Conservation (phyloP, 2,888 invertebrate species). For the Mimumesa dahlbomi region DNA sequence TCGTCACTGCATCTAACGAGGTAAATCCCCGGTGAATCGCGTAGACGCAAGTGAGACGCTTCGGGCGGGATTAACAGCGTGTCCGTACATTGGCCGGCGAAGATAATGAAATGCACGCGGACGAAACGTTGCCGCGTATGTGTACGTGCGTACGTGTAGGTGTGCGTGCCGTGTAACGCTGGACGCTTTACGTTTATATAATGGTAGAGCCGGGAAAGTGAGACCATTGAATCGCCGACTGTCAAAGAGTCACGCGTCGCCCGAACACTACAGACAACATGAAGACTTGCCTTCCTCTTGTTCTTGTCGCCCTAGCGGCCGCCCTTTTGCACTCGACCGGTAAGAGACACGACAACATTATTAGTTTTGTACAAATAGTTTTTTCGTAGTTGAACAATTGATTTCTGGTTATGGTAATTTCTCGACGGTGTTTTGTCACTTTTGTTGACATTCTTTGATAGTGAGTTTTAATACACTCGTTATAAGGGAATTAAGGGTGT, state of each 20-base stretch:
- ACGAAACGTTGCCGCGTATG: conserved; percentile 23
- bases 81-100: conserved; percentile 18
- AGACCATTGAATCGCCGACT: conserved; percentile 72
- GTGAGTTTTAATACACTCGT: too few species aligned
- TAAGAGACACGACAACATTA: conserved; percentile 59
- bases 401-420: too few species aligned
- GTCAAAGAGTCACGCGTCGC: conserved; percentile 63
- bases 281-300: conserved; percentile 49
- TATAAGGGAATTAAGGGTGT: too few species aligned
- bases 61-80: conserved; percentile 6
- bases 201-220: conserved; percentile 69
- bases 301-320: conserved; percentile 50
- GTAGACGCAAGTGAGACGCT: too few species aligned
- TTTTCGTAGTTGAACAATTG: too few species aligned
- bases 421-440: too few species aligned
- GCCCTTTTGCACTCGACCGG: conserved; percentile 48
- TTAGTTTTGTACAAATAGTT: too few species aligned
- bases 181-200: conserved; percentile 71
- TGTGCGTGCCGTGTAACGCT: conserved; percentile 37
- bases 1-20: too few species aligned
- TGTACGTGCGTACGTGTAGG: conserved; percentile 18
- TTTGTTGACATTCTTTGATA: too few species aligned
- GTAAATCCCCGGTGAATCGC: too few species aligned
- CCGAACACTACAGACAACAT: conserved; percentile 48
- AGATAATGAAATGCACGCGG: conserved; percentile 54